Evolutionary conservation across 2,113 vertebrate species (phyloP).

Genomic region (Thunnus maccoyii): DNA sequence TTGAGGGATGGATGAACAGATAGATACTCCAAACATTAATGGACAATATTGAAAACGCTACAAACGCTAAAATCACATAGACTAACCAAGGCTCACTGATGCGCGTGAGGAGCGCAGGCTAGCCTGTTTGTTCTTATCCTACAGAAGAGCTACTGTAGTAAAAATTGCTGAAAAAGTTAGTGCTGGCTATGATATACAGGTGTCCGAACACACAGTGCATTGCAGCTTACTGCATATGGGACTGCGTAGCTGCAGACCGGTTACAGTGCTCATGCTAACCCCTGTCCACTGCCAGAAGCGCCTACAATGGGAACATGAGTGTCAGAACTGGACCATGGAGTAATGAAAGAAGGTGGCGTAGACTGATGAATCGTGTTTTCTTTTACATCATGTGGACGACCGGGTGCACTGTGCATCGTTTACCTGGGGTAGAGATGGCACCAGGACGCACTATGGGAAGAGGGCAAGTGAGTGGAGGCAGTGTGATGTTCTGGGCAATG

Average conservation of each 20-base stretch:
- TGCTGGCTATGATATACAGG: too few relatives aligned
- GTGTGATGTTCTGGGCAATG: too few relatives aligned
- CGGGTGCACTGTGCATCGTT: not conserved
- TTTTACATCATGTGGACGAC: not conserved
- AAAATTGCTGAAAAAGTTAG: too few relatives aligned
- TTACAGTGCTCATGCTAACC: not conserved
- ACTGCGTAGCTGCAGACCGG: not conserved
- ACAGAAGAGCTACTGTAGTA: too few relatives aligned
- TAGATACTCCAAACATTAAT: not conserved
- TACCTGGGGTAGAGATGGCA: not conserved
- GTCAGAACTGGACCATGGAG: too few relatives aligned
- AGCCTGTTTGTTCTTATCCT: too few relatives aligned
- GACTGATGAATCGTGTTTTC: too few relatives aligned
- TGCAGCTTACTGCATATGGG: too few relatives aligned
- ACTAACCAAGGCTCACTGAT: not conserved
- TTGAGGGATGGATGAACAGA: not conserved
- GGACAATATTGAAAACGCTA: not conserved
- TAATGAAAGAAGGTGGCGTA: too few relatives aligned
- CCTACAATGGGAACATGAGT: not conserved
- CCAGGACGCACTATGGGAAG: not conserved
- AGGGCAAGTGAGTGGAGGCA: not conserved
- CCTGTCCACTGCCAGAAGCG: not conserved
- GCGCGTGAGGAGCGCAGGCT: too few relatives aligned
- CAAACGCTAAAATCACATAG: not conserved
- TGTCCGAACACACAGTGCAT: too few relatives aligned